Percentiles rank a stretch among this genome's conserved stretches.
Evolutionary conservation across 1,140 invertebrate genomes (phyloP).

Genomic region (Heliothis subflexa): DNA sequence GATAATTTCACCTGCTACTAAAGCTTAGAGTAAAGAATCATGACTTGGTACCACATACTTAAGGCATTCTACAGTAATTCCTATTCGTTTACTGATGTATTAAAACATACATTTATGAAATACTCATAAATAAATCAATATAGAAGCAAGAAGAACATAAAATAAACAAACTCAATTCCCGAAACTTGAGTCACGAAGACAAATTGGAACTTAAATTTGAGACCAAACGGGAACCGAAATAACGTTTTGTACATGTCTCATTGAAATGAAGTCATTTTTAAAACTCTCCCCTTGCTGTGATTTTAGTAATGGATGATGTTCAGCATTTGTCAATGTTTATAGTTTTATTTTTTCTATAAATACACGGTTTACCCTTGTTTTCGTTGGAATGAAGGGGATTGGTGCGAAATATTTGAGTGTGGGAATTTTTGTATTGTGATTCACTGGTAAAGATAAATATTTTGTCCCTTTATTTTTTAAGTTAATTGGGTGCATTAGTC

Average conservation of each 20-base stretch:
- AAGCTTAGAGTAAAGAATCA: no score
- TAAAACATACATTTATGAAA: no score
- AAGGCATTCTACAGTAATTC: no score
- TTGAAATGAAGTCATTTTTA: conserved; percentile 69
- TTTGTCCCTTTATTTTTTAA: background rate
- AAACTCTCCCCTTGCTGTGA: conserved; percentile 53
- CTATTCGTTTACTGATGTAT: no score
- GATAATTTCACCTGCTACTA: no score
- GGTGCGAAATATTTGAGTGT: conserved; percentile 1
- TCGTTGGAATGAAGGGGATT: background rate
- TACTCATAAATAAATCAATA: no score
- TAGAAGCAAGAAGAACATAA: background rate
- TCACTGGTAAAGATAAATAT: no score
- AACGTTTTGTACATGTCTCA: conserved; percentile 55
- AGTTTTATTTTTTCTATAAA: conserved; percentile 40
- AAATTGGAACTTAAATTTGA: conserved; percentile 63
- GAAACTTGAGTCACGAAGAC: conserved; percentile 53
- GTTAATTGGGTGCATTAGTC: no score
- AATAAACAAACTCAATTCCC: conserved; percentile 10
- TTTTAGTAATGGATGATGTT: conserved; percentile 62
- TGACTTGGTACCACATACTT: no score
- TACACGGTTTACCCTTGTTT: conserved; percentile 32
- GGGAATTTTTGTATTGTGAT: conserved; percentile 7
- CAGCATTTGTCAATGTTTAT: conserved; percentile 70
- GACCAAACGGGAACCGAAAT: conserved; percentile 63